Base-by-base conservation (phyloP, 2,888 invertebrate species). In the Julus scanicus region DNA sequence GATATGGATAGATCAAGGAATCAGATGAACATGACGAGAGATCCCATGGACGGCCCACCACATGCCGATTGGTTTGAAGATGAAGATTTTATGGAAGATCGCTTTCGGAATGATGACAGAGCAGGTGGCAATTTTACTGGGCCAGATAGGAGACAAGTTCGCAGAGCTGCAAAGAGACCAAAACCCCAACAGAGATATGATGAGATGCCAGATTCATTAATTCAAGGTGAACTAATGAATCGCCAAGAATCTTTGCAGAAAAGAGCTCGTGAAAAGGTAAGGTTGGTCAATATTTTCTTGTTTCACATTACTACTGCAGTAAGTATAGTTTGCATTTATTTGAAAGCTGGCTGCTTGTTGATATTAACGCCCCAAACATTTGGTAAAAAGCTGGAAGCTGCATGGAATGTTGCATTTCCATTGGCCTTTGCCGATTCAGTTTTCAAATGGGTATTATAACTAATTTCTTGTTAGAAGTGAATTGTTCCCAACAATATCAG, bases 221-320 rank as follows among this genome's bases (percentile, higher is more conserved):
- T 80, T 80, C 80, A 80, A 37, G 37, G 37, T 13, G 80, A 80
- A 20, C 63, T n/a, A 63, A 63, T 63, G 63, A 17, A 63, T n/a
- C 63, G 63, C 5, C 63, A 63, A 17, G 63, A 63, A 63, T 13
- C 80, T 37, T 29, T 8, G 15, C 80, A 80, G 80, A 80, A 13
- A 1, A 80, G 80, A 37, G 37, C 80, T 80, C 80, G 80, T 5
- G 80, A 80, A 13, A 80, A 80, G 80, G 80, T 80, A 80, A 80
- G 80, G 13, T 20, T 37, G 80, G 71, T 6, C 29, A 9, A 20
- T 20, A 11, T 20, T 71, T 71, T 20, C 44, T 37, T 80, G 20
- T 37, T 20, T 44, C 8, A 44, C 20, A 8, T 80, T 80, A 2
- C 37, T 29, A 80, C 9, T 13, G 11, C 80, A 80, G 37, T 80